phyloP scores from a whole-genome alignment of 2,797 vertebrate genomes.

The Bradypus variegatus region DNA sequence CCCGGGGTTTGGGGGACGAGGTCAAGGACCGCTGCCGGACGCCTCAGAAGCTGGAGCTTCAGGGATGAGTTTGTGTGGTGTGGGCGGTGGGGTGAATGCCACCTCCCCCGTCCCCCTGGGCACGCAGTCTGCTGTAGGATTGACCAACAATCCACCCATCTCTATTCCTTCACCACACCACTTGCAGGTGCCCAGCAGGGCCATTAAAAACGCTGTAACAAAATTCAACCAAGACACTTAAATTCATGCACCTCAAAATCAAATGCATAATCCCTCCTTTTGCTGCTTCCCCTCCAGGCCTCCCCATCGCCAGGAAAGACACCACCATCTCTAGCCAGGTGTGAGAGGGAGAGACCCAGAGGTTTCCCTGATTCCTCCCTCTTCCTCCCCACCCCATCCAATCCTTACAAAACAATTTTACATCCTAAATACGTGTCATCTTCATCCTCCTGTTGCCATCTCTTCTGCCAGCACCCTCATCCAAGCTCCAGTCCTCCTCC shows the following conservation, averaged over 20 bases:
- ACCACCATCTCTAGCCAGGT: neutral
- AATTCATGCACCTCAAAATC: neutral
- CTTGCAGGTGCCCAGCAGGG: constrained; percentile 37
- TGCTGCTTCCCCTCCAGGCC: neutral
- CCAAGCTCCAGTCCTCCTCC: neutral
- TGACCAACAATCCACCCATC: constrained; percentile 29
- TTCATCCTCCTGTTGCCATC: neutral
- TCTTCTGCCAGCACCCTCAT: neutral
- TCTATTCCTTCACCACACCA: neutral
- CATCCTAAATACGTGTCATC: neutral
- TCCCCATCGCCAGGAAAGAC: neutral
- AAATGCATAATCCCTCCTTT: neutral
- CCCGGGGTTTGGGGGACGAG: neutral
- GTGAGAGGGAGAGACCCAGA: neutral
- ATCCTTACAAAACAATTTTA: neutral
- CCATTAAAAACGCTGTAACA: neutral
- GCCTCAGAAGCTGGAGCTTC: neutral
- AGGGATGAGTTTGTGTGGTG: neutral
- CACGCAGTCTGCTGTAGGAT: neutral
- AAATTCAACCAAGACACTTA: neutral
- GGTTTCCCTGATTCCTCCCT: neutral
- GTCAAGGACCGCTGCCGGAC: neutral
- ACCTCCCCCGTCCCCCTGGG: constrained; percentile 2
- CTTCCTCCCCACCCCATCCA: neutral
- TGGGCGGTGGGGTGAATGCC: neutral